Evolutionary conservation across 1,140 invertebrate species (phyloP).

Genomic region (Mercenaria mercenaria): DNA sequence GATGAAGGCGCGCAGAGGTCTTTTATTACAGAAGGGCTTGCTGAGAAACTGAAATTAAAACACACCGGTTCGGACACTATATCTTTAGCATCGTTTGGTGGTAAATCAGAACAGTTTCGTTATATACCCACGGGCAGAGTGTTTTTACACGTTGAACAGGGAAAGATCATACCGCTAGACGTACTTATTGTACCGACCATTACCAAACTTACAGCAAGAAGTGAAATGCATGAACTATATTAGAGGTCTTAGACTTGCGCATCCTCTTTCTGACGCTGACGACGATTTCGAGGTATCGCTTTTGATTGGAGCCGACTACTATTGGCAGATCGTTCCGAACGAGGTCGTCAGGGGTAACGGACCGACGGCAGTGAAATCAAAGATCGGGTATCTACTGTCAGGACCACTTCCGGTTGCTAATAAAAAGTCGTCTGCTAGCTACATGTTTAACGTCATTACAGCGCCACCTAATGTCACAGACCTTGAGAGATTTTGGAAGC

Average conservation of each 20-base stretch:
- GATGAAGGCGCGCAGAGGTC: neutral
- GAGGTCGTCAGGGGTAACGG: no score
- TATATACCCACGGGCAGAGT: neutral
- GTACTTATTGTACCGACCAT: no score
- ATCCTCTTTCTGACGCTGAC: neutral
- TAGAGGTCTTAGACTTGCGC: neutral
- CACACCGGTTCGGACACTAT: neutral
- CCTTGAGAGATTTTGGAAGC: neutral
- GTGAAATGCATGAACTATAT: neutral
- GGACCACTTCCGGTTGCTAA: neutral
- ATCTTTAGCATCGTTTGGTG: neutral
- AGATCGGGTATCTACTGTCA: slow-evolving; percentile 5
- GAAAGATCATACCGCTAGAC: no score
- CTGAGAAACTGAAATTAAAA: neutral
- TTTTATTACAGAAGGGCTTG: no score
- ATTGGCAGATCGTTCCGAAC: neutral
- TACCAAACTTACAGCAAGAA: neutral
- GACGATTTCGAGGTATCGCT: slow-evolving; percentile 20
- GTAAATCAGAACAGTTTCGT: neutral
- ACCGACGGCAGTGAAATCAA: no score
- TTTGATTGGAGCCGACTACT: neutral
- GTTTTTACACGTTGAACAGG: neutral
- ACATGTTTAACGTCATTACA: slow-evolving; percentile 13
- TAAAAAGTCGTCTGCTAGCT: neutral
- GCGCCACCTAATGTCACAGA: neutral